phyloP scores from a whole-genome alignment of 2,113 vertebrate genomes.

The Ameiurus melas region DNA sequence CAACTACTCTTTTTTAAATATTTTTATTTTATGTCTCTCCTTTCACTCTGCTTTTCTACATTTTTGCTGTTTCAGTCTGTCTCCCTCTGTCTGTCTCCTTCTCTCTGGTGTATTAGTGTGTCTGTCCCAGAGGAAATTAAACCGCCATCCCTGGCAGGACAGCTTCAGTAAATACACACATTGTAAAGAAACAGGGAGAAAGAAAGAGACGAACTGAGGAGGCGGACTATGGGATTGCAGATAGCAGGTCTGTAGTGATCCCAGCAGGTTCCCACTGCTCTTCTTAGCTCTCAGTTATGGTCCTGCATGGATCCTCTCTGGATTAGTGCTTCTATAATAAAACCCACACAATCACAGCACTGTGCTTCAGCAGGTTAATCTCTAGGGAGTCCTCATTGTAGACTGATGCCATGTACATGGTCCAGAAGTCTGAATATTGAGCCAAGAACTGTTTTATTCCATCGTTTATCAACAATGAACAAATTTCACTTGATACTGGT shows the following conservation, averaged over 20 bases:
- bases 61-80: constrained; percentile 23
- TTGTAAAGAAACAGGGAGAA: neutral
- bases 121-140: constrained; percentile 64
- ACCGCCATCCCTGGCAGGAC: constrained; percentile 54
- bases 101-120: constrained; percentile 24
- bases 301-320: constrained; percentile 34
- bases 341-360: constrained; percentile 25
- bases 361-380: constrained; percentile 22
- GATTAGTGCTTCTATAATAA: constrained; percentile 43
- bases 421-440: neutral
- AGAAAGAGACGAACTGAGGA: neutral
- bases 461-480: neutral
- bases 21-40: neutral
- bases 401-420: neutral
- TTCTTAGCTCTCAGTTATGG: constrained; percentile 18
- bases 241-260: constrained; percentile 36
- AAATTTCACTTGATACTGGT: neutral
- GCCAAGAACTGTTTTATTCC: neutral
- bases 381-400: constrained; percentile 9
- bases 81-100: constrained; percentile 39
- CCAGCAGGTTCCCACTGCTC: constrained; percentile 41
- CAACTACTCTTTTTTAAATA: neutral
- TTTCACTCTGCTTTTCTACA: neutral
- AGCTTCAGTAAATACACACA: constrained; percentile 55
- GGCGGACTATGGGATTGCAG: constrained; percentile 12